Conservation (phyloP, 2,888 invertebrate species). For the Girardia tigrina region DNA sequence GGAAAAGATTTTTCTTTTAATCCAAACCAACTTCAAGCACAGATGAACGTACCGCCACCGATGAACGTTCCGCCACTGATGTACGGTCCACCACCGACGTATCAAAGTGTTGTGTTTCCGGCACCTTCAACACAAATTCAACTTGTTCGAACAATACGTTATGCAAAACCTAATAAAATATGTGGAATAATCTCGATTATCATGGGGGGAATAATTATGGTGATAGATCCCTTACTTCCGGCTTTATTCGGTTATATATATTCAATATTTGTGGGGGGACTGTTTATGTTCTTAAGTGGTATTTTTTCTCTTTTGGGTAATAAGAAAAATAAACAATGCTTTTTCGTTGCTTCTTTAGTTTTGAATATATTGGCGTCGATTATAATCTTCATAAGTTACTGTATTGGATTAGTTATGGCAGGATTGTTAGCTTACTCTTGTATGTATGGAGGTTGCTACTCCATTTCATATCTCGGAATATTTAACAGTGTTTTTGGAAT, state of each 20-base stretch:
- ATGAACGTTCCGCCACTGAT: too few relatives aligned
- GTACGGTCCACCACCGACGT: too few relatives aligned
- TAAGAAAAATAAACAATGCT: background rate
- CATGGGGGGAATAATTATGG: background rate
- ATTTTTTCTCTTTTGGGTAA: background rate
- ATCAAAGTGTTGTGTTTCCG: too few relatives aligned
- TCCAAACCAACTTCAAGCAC: too few relatives aligned
- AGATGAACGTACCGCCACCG: too few relatives aligned
- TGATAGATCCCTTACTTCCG: background rate
- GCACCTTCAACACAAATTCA: too few relatives aligned
- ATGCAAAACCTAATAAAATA: background rate
- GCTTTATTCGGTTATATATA: background rate
- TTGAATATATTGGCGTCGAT: background rate
- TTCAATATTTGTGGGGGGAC: conserved; percentile 9
- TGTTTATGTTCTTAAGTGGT: background rate
- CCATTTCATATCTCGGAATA: too few relatives aligned
- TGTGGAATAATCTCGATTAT: background rate
- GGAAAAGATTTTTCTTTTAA: too few relatives aligned
- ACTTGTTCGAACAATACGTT: too few relatives aligned
- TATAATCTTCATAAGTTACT: background rate
- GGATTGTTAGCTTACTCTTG: too few relatives aligned
- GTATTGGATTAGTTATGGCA: background rate
- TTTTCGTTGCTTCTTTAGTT: background rate
- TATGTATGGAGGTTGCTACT: too few relatives aligned
- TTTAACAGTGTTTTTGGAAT: background rate